These are phyloP conservation scores for Tribolium madens DNA, from an alignment of 1,140 invertebrate genomes.

Conservation along the genomic window DNA sequence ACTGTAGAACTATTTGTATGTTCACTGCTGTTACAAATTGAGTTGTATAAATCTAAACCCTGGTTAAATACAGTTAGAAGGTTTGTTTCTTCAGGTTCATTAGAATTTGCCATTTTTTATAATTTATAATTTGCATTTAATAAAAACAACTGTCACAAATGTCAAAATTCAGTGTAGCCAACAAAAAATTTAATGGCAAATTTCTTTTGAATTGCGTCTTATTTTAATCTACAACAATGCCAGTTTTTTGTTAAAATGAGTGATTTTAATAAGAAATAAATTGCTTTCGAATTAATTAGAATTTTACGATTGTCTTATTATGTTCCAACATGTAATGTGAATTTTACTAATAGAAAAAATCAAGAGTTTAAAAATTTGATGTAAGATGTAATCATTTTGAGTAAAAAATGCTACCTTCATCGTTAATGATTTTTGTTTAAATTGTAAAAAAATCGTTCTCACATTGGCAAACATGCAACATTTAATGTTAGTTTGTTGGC, in stretches of 20 bases:
- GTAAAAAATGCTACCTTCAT: too few relatives aligned
- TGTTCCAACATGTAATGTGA: too few relatives aligned
- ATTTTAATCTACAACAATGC: neutral
- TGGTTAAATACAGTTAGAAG: constrained; percentile 73
- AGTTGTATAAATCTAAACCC: constrained; percentile 71
- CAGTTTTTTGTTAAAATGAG: too few relatives aligned
- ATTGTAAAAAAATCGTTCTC: too few relatives aligned
- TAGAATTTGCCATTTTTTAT: constrained; percentile 18
- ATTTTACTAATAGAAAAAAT: too few relatives aligned
- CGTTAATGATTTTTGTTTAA: too few relatives aligned
- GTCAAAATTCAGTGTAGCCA: neutral
- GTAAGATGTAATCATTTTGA: too few relatives aligned
- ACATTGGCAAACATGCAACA: too few relatives aligned
- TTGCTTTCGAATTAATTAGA: too few relatives aligned
- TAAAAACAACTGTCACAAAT: neutral
- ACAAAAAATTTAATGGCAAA: neutral
- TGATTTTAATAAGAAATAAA: too few relatives aligned
- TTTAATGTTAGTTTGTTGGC: neutral
- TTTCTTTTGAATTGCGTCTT: neutral
- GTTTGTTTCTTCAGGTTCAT: constrained; percentile 45
- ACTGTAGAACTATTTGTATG: constrained; percentile 72
- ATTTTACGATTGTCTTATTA: too few relatives aligned
- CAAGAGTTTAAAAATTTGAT: too few relatives aligned
- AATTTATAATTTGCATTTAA: neutral
- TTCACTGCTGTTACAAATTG: constrained; percentile 69